Evolutionary conservation across 2,888 invertebrate genomes (phyloP).

Genomic region (Sussaba pulchella): DNA sequence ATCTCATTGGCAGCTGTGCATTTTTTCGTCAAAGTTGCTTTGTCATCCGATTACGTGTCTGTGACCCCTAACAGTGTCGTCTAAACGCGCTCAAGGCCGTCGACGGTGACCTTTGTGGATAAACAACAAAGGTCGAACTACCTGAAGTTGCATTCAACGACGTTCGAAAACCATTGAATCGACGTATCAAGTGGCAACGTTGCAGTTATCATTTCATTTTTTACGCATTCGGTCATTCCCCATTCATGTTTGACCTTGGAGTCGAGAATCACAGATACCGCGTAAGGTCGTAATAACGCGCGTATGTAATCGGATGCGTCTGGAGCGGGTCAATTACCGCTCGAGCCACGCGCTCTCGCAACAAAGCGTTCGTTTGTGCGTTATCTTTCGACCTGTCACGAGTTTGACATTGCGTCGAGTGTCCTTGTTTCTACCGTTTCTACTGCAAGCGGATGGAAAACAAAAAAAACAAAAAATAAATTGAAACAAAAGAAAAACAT

Average conservation of each 20-base stretch:
- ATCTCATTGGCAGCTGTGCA: too few relatives aligned
- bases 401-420: too few relatives aligned
- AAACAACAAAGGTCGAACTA: not conserved
- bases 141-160: too few relatives aligned
- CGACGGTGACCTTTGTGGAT: conserved; percentile 1
- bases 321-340: conserved; percentile 57
- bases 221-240: not conserved
- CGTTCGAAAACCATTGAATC: not conserved
- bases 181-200: not conserved
- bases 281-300: conserved; percentile 48
- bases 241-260: conserved; percentile 1
- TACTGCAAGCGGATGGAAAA: too few relatives aligned
- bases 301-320: conserved; percentile 53
- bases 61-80: conserved; percentile 25
- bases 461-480: too few relatives aligned
- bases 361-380: not conserved
- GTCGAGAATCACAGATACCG: not conserved
- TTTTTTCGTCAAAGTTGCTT: not conserved
- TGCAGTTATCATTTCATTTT: conserved; percentile 3
- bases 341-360: conserved; percentile 26
- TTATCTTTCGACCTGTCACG: not conserved
- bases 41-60: not conserved
- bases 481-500: too few relatives aligned
- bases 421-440: too few relatives aligned
- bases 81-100: conserved; percentile 30